These are phyloP conservation scores for Poeciliopsis retropinna DNA, from an alignment of 2,113 vertebrate species.

Conservation along the genomic window DNA sequence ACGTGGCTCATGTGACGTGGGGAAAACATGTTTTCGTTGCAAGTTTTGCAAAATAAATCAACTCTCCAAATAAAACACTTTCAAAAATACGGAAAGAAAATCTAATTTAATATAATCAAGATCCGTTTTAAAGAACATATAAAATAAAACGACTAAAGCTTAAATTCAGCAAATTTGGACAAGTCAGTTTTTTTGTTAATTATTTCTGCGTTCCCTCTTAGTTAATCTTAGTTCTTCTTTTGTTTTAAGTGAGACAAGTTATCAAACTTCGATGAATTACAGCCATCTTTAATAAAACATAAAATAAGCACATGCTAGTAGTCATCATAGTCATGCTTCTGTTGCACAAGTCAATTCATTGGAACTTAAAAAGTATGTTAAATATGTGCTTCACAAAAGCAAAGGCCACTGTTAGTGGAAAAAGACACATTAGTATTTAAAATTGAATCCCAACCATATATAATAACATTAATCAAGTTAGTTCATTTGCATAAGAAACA, in stretches of 20 bases:
- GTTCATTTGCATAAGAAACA: constrained; percentile 41
- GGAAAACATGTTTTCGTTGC: too few relatives aligned
- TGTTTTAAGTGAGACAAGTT: background rate
- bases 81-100: too few relatives aligned
- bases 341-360: background rate
- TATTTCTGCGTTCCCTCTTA: background rate
- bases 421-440: constrained; percentile 1
- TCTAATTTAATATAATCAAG: background rate
- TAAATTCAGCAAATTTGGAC: too few relatives aligned
- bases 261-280: background rate
- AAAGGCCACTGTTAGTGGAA: constrained; percentile 21
- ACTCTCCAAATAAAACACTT: too few relatives aligned
- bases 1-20: too few relatives aligned
- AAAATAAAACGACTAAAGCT: too few relatives aligned
- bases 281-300: background rate
- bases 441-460: constrained; percentile 1
- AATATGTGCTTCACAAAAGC: constrained; percentile 3
- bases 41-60: too few relatives aligned
- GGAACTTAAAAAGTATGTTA: background rate
- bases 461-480: background rate
- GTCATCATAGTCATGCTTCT: background rate
- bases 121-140: background rate
- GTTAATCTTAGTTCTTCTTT: background rate
- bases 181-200: too few relatives aligned
- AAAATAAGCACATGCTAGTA: constrained; percentile 15